A percentile compares a stretch with the other conserved stretches of the same genome.
phyloP scores from a whole-genome alignment of 37 sponge, comb jelly and placozoan genomes.

The Crambe crambe region DNA sequence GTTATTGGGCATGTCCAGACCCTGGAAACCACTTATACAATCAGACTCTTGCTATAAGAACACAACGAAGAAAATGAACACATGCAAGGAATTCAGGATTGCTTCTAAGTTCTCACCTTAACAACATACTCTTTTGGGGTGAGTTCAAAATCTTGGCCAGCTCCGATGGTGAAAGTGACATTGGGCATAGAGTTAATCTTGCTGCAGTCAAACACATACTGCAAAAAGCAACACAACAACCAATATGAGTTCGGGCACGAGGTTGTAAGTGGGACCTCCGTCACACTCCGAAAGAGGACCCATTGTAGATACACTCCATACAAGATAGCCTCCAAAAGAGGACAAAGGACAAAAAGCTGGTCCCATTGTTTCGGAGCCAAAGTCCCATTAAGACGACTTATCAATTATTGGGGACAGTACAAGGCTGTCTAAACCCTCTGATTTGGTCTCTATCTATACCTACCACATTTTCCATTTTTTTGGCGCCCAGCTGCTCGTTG shows the following conservation, averaged over 20 bases:
- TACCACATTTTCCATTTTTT: slow-evolving; percentile 4
- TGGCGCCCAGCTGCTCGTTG: slow-evolving; percentile 67
- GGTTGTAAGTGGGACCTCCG: too few relatives aligned
- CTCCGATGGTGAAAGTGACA: slow-evolving; percentile 58
- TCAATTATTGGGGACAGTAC: background rate
- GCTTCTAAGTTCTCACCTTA: too few relatives aligned
- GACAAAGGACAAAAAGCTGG: too few relatives aligned
- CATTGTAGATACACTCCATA: too few relatives aligned
- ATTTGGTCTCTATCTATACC: too few relatives aligned
- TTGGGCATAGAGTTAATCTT: slow-evolving; percentile 61
- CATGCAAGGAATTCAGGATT: background rate
- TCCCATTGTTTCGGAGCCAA: too few relatives aligned
- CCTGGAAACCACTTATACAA: slow-evolving; percentile 89
- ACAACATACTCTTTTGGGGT: slow-evolving; percentile 69
- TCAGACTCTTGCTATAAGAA: background rate
- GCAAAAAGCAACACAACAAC: too few relatives aligned
- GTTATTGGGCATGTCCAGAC: slow-evolving; percentile 70
- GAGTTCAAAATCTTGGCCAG: slow-evolving; percentile 49
- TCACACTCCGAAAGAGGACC: too few relatives aligned
- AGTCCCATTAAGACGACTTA: background rate
- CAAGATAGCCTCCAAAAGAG: too few relatives aligned
- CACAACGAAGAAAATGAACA: background rate
- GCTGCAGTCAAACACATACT: slow-evolving; percentile 69
- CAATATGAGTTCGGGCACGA: too few relatives aligned
- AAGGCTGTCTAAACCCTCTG: background rate